Base-by-base conservation (phyloP, 1,140 invertebrate genomes). In the Drosophila ercepeae region DNA sequence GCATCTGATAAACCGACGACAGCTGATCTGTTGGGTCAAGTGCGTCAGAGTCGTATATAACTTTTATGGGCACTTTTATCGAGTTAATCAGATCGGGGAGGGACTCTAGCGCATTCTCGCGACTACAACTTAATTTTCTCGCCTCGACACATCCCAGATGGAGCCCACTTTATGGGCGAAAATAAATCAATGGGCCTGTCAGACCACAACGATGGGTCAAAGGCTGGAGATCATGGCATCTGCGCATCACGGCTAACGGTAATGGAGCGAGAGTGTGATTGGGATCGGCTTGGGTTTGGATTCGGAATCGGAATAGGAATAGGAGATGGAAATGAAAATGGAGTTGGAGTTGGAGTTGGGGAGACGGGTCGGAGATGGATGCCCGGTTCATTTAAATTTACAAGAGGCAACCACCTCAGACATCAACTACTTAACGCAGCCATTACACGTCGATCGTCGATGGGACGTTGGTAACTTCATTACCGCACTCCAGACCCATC, bases 351-450 rank as follows among this genome's bases (percentile, higher is more conserved):
- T n/a, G 29, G 29, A 32, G n/a, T n/a, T 32, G 11, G 29, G 9
- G 29, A n/a, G 29, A 11, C 11, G 48, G 39, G 34, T 52, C 36
- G 19, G 49, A 58, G 50, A 32, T 57, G 67, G 49, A 61, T 78
- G 74, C 53, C 52, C 65, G 68, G 77, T 82, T 89, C 79, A 88
- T 89, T 89, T 88, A 88, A 88, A 88, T 88, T 88, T 89, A 88
- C 82, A 81, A 88, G 82, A 77, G 78, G 73, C 59, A 75, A 58
- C 48, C 55, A 60, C 48, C 58, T 42, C 49, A 53, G 64, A 70
- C 83, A 71, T 88, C 82, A 78, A 88, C 82, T 88, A 88, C 82
- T 88, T 88, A 88, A 88, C 82, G 82, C 70, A 89, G 69, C 82
- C 82, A 88, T 88, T 88, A 88, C 82, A 88, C 83, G 82, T 82